Conservation (phyloP, 2,113 vertebrate species). For the Connochaetes taurinus region DNA sequence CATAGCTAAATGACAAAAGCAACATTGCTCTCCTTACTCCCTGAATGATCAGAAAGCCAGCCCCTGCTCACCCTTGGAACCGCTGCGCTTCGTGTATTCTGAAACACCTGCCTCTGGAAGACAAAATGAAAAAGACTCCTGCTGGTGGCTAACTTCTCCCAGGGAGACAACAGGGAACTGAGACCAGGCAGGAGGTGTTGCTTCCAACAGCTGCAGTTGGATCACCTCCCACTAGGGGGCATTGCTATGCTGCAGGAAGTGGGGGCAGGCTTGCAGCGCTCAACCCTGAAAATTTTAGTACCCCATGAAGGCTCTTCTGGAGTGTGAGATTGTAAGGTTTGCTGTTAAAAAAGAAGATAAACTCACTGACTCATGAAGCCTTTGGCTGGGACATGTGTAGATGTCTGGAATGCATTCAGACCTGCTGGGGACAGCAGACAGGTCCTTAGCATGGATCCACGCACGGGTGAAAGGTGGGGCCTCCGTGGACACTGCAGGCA, state of each 20-base stretch:
- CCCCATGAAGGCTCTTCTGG: background rate
- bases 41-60: background rate
- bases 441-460: background rate
- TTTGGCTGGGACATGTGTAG: background rate
- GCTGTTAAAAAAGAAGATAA: background rate
- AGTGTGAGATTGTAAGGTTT: background rate
- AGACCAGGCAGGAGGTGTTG: background rate
- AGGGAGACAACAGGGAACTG: too few species aligned
- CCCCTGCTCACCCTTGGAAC: background rate
- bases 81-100: background rate
- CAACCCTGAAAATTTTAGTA: background rate
- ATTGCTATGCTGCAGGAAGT: background rate
- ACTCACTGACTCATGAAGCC: background rate
- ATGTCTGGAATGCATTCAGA: background rate
- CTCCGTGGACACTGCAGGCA: background rate
- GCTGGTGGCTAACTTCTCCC: background rate
- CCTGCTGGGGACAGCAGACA: background rate
- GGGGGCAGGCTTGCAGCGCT: background rate
- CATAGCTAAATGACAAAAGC: background rate
- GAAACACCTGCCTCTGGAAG: background rate
- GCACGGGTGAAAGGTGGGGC: background rate
- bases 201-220: background rate
- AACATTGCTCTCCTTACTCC: background rate
- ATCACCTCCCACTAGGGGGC: slow-evolving; percentile 32
- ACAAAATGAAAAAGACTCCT: background rate